A percentile compares a stretch with the other conserved stretches of the same genome.
These are phyloP conservation scores for Metridium senile DNA, from an alignment of 92 coral and sea anemone genomes.

Conservation along the genomic window DNA sequence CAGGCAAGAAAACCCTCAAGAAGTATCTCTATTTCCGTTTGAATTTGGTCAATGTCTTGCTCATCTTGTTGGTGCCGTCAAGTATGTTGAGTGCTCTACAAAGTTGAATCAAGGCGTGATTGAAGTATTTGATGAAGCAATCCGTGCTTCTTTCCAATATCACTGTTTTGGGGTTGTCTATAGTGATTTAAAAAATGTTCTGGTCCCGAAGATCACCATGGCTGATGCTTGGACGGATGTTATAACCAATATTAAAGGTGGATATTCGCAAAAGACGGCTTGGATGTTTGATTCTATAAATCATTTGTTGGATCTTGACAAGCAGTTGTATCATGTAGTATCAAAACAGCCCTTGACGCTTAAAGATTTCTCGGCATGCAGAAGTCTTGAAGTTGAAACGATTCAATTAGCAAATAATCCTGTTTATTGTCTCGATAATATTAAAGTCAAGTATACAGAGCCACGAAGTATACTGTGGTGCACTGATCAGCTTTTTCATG, in stretches of 20 bases:
- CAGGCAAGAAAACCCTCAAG: background rate
- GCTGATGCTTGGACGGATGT: too few relatives aligned
- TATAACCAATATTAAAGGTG: too few relatives aligned
- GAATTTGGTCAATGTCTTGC: constrained; percentile 25
- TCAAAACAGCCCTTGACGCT: background rate
- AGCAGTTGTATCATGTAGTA: background rate
- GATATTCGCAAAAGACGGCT: too few relatives aligned
- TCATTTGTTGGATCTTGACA: background rate
- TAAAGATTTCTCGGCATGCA: background rate
- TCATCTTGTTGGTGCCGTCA: constrained; percentile 15
- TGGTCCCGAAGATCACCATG: background rate
- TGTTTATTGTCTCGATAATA: background rate
- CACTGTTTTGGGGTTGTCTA: background rate
- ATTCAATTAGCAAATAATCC: background rate
- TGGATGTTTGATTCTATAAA: too few relatives aligned
- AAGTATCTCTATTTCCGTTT: background rate
- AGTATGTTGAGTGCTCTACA: constrained; percentile 29
- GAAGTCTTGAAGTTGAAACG: background rate
- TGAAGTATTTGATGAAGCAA: constrained; percentile 31
- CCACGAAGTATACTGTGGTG: background rate
- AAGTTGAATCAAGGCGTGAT: constrained; percentile 1
- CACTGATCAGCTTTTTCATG: background rate
- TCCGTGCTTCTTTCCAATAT: constrained; percentile 1
- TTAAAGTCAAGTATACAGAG: background rate
- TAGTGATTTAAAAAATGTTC: background rate